Evolutionary conservation across 2,888 invertebrate species (phyloP).

Genomic region (Prosopocoilus inquinatus): DNA sequence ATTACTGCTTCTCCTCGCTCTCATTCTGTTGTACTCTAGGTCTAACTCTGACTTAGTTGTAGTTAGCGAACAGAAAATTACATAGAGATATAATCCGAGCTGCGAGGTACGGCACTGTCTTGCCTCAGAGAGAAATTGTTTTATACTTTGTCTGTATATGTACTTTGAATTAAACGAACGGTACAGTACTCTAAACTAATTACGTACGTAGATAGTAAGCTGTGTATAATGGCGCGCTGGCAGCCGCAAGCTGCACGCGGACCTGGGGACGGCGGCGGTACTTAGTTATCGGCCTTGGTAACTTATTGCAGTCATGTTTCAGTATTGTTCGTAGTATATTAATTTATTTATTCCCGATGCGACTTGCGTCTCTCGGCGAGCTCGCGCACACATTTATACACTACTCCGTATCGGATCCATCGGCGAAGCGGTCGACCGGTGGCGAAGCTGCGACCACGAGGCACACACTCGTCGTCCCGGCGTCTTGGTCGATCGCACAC

Average conservation of each 20-base stretch:
- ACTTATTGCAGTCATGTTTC: conserved; percentile 27
- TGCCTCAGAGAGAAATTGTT: conserved; percentile 37
- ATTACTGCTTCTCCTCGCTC: conserved; percentile 46
- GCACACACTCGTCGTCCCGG: conserved; percentile 26
- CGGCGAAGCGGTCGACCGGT: conserved; percentile 26
- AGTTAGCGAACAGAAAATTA: conserved; percentile 34
- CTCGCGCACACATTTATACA: conserved; percentile 50
- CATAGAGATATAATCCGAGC: conserved; percentile 23
- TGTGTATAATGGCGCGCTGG: conserved; percentile 48
- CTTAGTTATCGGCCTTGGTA: conserved; percentile 28
- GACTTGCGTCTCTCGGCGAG: conserved; percentile 37
- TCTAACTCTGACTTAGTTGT: conserved; percentile 46
- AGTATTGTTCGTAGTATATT: conserved; percentile 17
- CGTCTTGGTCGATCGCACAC: conserved; percentile 12
- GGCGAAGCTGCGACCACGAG: conserved; percentile 21
- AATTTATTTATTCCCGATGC: conserved; percentile 22
- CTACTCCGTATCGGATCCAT: conserved; percentile 51
- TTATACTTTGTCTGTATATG: conserved; percentile 47
- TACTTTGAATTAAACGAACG: conserved; percentile 39
- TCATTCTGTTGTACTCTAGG: conserved; percentile 48
- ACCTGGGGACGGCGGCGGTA: conserved; percentile 11
- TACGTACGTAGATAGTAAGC: conserved; percentile 47
- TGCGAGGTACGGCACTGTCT: conserved; percentile 26
- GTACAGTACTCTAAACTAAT: conserved; percentile 39
- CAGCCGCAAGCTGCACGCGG: conserved; percentile 30